Base-by-base conservation (phyloP, 2,113 vertebrate species). In the Piprites chloris region DNA sequence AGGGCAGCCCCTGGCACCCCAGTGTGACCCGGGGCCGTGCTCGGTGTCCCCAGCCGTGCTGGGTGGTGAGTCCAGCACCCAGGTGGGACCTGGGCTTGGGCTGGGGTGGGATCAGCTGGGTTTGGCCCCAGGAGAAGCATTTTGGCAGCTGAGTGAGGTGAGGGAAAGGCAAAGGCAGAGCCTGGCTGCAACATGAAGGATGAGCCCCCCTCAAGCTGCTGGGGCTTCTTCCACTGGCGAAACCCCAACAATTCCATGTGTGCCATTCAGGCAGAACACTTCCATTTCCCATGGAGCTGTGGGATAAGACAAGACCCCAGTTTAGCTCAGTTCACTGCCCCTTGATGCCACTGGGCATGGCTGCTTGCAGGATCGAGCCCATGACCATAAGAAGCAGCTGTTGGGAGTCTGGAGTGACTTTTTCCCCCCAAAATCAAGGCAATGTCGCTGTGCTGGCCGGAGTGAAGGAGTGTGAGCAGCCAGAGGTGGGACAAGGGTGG, bases 361-460 rank as follows among this genome's bases (percentile, higher is more conserved):
- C 35, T 90, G 39, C 72, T 58, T 50, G 30, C 41, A 69, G 42
- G 41, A 67, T 82, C 41, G 55, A 58, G 23, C 13, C 62, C 30
- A 9, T 14, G n/a, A n/a, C 39, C 20, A 1, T 2, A 14, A 63
- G 39, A 14, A 85, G 8, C n/a, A 53, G 24, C 28, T 77, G 50
- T 42, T 53, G 32, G 28, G n/a, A 67, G 7, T 5, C 47, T 9
- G 53, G 23, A 76, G 47, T 42, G 22, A 17, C 23, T 46, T 79
- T 61, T 35, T 1, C 1, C 9, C 21, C 21, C 5, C 2, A 19
- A 66, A 61, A 19, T 41, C n/a, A 62, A 56, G 37, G 46, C 73
- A 18, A 12, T 21, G 58, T 42, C 1, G 0, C 47, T 50, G 63
- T 52, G 61, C 35, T 14, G 6, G 49, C 30, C 0, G 0, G 26